Conservation (phyloP, 2,113 vertebrate genomes). For the Scomber scombrus region DNA sequence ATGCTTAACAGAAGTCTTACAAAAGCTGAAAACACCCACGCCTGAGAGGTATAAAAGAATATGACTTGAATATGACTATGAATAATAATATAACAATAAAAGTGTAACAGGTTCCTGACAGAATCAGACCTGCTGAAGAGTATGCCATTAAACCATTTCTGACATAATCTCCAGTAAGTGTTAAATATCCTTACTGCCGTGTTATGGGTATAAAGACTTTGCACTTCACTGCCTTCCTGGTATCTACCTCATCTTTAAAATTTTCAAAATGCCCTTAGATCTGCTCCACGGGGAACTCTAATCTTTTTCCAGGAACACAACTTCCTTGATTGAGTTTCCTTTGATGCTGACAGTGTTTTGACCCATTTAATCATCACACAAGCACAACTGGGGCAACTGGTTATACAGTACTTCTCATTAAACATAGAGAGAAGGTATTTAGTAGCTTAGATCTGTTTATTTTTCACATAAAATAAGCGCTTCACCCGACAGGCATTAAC, state of each 20-base stretch:
- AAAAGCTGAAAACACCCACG: neutral
- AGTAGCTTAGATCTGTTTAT: neutral
- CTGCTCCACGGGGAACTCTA: conserved; percentile 31
- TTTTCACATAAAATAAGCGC: conserved; percentile 7
- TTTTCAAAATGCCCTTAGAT: conserved; percentile 13
- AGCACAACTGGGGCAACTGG: neutral
- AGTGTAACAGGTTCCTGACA: conserved; percentile 8
- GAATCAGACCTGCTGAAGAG: conserved; percentile 5
- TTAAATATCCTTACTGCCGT: neutral
- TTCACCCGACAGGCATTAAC: neutral
- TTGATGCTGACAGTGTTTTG: conserved; percentile 20
- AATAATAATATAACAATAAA: conserved; percentile 12
- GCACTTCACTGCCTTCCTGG: neutral
- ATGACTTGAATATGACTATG: neutral
- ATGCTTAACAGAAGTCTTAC: too few relatives aligned
- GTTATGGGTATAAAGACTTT: neutral
- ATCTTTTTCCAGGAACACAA: conserved; percentile 37
- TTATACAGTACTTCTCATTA: conserved; percentile 1
- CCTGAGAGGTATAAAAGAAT: neutral
- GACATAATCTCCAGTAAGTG: neutral
- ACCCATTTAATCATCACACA: conserved; percentile 26
- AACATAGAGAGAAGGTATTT: neutral
- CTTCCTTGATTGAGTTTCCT: conserved; percentile 32
- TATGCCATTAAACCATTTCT: neutral
- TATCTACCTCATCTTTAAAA: neutral